These are phyloP conservation scores for Isoperla grammatica DNA, from an alignment of 2,888 invertebrate genomes.

Conservation along the genomic window DNA sequence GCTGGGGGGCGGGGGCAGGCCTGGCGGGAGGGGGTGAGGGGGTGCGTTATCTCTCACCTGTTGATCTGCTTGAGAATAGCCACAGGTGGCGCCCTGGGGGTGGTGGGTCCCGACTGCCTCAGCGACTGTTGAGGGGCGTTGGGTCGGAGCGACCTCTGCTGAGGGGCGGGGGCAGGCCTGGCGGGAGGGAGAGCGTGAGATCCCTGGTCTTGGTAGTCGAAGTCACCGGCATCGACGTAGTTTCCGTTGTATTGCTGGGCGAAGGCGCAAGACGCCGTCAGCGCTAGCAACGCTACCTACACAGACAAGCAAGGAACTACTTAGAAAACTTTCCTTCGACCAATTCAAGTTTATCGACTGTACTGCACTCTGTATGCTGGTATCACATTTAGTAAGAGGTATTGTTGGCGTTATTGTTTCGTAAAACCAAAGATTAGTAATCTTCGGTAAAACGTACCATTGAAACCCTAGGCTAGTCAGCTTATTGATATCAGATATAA, in stretches of 20 bases:
- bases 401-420: too few species aligned
- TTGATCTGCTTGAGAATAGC: conserved; percentile 85
- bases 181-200: conserved; percentile 39
- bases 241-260: conserved; percentile 39
- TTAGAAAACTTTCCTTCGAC: background rate
- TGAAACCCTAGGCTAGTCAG: too few species aligned
- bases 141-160: conserved; percentile 20
- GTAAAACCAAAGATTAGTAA: too few species aligned
- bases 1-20: conserved; percentile 8
- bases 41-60: conserved; percentile 48
- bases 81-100: conserved; percentile 57
- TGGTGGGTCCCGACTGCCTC: conserved; percentile 36
- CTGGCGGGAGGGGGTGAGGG: conserved; percentile 12
- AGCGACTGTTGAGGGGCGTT: conserved; percentile 13
- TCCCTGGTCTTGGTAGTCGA: conserved; percentile 40
- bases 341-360: background rate
- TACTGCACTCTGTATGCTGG: too few species aligned
- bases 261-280: conserved; percentile 46
- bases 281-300: conserved; percentile 44
- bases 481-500: too few species aligned
- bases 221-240: conserved; percentile 46
- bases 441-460: too few species aligned
- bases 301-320: background rate
- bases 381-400: too few species aligned
- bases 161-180: conserved; percentile 20